These are phyloP conservation scores for Donacobius atricapilla DNA, from an alignment of 2,113 vertebrate genomes.

Conservation along the genomic window DNA sequence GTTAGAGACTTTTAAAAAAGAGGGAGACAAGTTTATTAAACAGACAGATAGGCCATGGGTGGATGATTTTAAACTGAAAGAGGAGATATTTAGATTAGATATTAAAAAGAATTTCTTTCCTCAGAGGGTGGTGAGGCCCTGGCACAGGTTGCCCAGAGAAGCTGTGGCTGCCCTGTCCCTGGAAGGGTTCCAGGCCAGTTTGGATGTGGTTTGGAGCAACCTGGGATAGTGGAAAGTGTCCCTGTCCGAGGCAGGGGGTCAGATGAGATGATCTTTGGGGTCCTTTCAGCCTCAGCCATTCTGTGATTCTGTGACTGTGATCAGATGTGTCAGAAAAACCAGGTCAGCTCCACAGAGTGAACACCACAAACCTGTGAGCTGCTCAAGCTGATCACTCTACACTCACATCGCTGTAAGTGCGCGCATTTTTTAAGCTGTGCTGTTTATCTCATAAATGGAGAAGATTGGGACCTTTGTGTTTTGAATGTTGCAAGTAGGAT, in stretches of 20 bases:
- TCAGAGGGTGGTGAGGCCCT: fast-evolving
- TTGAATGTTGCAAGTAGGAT: background rate
- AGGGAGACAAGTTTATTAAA: background rate
- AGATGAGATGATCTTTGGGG: background rate
- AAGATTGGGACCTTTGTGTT: background rate
- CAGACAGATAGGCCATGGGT: background rate
- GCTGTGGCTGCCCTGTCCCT: background rate
- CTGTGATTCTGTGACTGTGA: background rate
- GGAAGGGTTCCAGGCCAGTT: background rate
- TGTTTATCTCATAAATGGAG: background rate
- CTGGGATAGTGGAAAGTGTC: background rate
- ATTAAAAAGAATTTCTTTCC: background rate
- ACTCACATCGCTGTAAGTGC: background rate
- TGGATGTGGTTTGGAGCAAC: background rate
- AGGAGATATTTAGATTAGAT: background rate
- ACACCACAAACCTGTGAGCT: background rate
- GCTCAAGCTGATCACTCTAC: background rate
- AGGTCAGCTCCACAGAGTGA: background rate
- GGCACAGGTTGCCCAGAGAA: fast-evolving
- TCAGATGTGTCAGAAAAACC: background rate
- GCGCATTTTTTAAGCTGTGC: background rate
- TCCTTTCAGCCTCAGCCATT: background rate
- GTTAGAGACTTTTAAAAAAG: background rate
- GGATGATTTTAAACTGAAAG: background rate
- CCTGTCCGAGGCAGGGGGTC: background rate